Conservation (phyloP, 1,140 invertebrate genomes). For the Acyrthosiphon pisum region DNA sequence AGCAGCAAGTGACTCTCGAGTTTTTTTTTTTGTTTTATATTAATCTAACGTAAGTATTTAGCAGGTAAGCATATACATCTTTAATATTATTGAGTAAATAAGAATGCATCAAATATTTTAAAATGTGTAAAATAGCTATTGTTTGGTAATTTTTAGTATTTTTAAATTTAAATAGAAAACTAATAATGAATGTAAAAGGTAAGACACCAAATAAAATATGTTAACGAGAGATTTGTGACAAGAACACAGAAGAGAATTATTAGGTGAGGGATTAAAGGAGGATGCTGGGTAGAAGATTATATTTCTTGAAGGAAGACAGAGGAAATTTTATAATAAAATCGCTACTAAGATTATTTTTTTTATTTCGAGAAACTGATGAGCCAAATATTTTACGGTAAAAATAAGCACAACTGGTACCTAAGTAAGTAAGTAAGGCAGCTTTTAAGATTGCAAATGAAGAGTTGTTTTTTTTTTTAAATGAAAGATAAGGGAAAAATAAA, state of each 20-base stretch:
- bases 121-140: background rate
- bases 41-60: background rate
- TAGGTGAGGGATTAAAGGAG: constrained; percentile 16
- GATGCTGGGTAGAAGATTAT: constrained; percentile 11
- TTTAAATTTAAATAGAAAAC: background rate
- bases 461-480: background rate
- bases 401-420: background rate
- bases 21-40: background rate
- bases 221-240: background rate
- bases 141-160: background rate
- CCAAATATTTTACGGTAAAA: background rate
- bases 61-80: background rate
- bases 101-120: background rate
- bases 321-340: background rate
- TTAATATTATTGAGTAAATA: background rate
- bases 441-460: constrained; percentile 9
- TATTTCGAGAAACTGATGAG: background rate
- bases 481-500: background rate
- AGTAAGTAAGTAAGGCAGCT: background rate
- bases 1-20: background rate
- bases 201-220: background rate
- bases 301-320: background rate
- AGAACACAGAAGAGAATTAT: background rate
- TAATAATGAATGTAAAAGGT: background rate
- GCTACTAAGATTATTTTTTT: background rate